Conservation (phyloP, 2,797 vertebrate genomes). For the Mus caroli region DNA sequence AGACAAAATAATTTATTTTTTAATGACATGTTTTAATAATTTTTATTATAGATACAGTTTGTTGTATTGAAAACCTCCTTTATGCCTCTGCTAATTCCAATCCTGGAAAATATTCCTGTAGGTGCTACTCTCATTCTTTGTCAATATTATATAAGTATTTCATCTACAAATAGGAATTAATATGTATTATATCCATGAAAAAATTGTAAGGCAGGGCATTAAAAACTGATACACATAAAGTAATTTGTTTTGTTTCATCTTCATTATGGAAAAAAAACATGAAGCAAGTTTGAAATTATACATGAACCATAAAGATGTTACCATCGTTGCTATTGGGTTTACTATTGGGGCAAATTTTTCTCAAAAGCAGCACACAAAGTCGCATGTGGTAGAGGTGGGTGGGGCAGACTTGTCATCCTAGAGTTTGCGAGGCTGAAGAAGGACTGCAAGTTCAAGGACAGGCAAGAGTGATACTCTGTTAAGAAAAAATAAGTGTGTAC, state of each 20-base stretch:
- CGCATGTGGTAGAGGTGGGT: not conserved
- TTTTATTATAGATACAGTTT: conserved; percentile 62
- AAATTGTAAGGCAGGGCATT: conserved; percentile 63
- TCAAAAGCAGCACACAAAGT: conserved; percentile 5
- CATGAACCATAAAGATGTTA: conserved; percentile 27
- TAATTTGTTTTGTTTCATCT: conserved; percentile 24
- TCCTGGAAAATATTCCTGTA: conserved; percentile 72
- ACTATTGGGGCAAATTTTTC: not conserved
- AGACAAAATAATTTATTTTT: conserved; percentile 73
- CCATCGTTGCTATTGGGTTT: not conserved
- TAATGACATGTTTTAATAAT: conserved; percentile 63
- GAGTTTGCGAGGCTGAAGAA: not conserved
- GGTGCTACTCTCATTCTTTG: conserved; percentile 62
- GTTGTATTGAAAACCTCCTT: conserved; percentile 66
- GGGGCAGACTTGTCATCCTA: not conserved
- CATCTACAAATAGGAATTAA: conserved; percentile 65
- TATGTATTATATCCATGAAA: conserved; percentile 59
- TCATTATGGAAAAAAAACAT: conserved; percentile 57
- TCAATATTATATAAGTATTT: conserved; percentile 68
- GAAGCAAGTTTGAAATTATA: conserved; percentile 47
- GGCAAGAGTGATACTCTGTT: not conserved
- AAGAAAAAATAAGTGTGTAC: not conserved
- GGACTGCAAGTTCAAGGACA: not conserved
- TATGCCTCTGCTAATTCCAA: conserved; percentile 63
- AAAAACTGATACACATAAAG: conserved; percentile 48